Percentiles rank a stretch among this genome's conserved stretches.
phyloP scores from a whole-genome alignment of 2,888 invertebrate species.

The Aphodius sticticus region DNA sequence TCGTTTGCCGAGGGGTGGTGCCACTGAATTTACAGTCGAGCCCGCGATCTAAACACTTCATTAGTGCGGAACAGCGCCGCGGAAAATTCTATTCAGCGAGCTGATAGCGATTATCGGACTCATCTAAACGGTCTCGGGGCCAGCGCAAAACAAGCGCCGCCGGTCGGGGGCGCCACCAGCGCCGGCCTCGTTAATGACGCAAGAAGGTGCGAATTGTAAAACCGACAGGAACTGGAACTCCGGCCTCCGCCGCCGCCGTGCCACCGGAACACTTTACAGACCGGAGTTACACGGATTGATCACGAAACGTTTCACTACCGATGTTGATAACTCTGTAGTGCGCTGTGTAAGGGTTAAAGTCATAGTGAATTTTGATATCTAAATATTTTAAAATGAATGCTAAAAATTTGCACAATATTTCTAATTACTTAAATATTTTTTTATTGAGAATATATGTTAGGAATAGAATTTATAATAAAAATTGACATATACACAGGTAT shows the following conservation, averaged over 20 bases:
- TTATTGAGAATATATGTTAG: no score
- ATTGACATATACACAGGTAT: no score
- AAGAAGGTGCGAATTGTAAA: conserved; percentile 4
- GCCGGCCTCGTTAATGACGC: not conserved
- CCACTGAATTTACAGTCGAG: not conserved
- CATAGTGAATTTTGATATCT: no score
- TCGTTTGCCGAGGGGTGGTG: not conserved
- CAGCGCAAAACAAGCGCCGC: not conserved
- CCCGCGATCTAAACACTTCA: not conserved
- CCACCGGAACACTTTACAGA: not conserved
- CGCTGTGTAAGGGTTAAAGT: no score
- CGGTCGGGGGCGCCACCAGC: not conserved
- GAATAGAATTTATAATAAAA: no score
- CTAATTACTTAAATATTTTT: no score
- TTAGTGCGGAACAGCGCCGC: not conserved
- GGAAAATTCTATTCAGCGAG: not conserved
- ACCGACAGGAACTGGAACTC: not conserved
- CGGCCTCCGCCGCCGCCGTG: not conserved
- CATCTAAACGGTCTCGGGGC: not conserved
- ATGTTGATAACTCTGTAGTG: no score
- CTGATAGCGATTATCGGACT: conserved; percentile 4
- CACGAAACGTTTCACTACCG: not conserved
- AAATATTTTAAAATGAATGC: no score
- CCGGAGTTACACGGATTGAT: not conserved
- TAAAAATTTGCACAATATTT: no score